These are phyloP conservation scores for Papilio polytes DNA, from an alignment of 1,140 invertebrate genomes.

Conservation along the genomic window DNA sequence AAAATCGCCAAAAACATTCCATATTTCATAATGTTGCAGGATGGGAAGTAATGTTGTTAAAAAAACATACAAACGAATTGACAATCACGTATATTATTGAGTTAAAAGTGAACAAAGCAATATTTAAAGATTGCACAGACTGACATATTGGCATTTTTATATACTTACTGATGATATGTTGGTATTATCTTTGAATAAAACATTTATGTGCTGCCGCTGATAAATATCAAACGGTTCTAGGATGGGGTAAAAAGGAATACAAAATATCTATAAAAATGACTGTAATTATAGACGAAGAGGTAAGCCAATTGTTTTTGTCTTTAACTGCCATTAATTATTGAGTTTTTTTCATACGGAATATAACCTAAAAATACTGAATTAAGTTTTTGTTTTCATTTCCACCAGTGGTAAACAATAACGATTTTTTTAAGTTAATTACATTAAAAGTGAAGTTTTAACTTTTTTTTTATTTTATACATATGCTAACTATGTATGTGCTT, in stretches of 20 bases:
- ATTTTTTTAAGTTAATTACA: too few species aligned
- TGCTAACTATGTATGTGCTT: too few species aligned
- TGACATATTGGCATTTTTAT: not conserved
- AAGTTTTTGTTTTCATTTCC: too few species aligned
- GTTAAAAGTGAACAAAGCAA: not conserved
- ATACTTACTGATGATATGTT: not conserved
- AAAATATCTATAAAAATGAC: slow-evolving; percentile 1
- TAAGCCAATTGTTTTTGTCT: not conserved
- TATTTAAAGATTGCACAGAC: not conserved
- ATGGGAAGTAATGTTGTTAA: not conserved
- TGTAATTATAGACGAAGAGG: slow-evolving; percentile 23
- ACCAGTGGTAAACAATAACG: too few species aligned
- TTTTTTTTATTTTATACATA: too few species aligned
- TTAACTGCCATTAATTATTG: too few species aligned
- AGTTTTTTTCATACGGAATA: too few species aligned
- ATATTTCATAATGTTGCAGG: too few species aligned
- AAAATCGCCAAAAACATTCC: too few species aligned
- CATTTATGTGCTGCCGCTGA: not conserved
- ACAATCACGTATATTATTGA: not conserved
- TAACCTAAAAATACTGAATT: too few species aligned
- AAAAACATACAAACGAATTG: too few species aligned
- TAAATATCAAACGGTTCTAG: not conserved
- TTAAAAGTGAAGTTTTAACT: too few species aligned
- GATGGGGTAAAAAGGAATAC: not conserved
- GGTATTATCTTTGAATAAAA: not conserved